Evolutionary conservation across 2,113 vertebrate genomes (phyloP), one percentile per base, ranked within the genome.

Genomic region (Podarcis cretensis): DNA sequence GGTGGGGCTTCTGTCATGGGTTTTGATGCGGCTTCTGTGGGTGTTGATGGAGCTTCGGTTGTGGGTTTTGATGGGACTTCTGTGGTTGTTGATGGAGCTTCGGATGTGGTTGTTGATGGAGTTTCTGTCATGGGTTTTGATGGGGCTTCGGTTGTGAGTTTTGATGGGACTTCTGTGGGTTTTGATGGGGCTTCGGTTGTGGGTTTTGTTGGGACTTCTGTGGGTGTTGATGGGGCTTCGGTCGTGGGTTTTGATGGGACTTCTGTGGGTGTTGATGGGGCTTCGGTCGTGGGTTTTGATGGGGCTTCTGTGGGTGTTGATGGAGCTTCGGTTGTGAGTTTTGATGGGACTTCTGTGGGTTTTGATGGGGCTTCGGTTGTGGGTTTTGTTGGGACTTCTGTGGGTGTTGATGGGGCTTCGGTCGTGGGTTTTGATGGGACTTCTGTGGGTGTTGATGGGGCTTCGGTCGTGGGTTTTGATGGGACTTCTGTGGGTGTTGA

Each of bases 221-320:
- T 43, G 40, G 40, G 1, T 43, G 40, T 43, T 43, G 43, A 43
- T 43, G 43, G 43, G 0, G 43, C 43, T 43, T 43, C 6, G 0
- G 6, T 43, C 1, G 13, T 2, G n/a, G 48, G 48, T 48, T 9
- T 48, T 48, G 48, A 5, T 10, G 76, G 21, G 13, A 10, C 35
- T 83, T 43, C 25, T 23, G 6, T 21, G 30, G 4, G 2, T 48
- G 18, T 48, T 1, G n/a, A 18, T 10, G 76, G 21, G 1, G 30
- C 35, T 84, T 43, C 37, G 0, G n/a, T 1, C 8, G 4, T 20
- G 1, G n/a, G 25, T 20, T 37, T 18, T 7, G 43, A 2, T 16
- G 10, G 78, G 2, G 2, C 48, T 14, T 54, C 20, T 13, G 6
- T 66, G 23, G 14, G 5, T 32, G 13, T 20, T 75, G 73, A 75